A percentile compares a stretch with the other conserved stretches of the same genome.
These are phyloP conservation scores for Brachionus manjavacas DNA, from an alignment of 1,140 invertebrate genomes.

Conservation along the genomic window DNA sequence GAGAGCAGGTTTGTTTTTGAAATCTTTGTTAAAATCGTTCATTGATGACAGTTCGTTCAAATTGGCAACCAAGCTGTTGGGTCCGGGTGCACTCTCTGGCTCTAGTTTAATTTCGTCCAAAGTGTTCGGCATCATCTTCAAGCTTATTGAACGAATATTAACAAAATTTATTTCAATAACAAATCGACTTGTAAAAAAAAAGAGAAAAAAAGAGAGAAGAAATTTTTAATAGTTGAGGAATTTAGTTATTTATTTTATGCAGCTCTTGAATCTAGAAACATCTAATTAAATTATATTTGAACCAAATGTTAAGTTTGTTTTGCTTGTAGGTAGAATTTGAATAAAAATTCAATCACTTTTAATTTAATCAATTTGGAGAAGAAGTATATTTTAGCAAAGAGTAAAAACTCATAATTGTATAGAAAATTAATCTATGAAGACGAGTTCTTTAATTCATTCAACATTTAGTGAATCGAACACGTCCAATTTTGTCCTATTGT, in stretches of 20 bases:
- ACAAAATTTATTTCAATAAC: neutral
- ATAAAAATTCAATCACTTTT: too few species aligned
- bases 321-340: too few species aligned
- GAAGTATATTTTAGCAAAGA: too few species aligned
- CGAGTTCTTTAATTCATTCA: too few species aligned
- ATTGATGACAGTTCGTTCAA: neutral
- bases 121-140: neutral
- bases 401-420: too few species aligned
- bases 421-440: too few species aligned
- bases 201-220: neutral
- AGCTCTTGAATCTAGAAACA: neutral
- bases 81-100: neutral
- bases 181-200: neutral
- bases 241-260: neutral
- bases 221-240: neutral
- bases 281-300: neutral
- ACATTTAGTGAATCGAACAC: too few species aligned
- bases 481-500: too few species aligned
- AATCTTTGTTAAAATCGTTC: conserved; percentile 20
- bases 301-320: neutral
- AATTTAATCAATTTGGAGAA: too few species aligned
- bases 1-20: neutral
- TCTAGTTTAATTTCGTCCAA: neutral
- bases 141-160: neutral
- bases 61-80: neutral